Base-by-base conservation (phyloP, 2,888 invertebrate species). In the Macrosoma leucophasiata region DNA sequence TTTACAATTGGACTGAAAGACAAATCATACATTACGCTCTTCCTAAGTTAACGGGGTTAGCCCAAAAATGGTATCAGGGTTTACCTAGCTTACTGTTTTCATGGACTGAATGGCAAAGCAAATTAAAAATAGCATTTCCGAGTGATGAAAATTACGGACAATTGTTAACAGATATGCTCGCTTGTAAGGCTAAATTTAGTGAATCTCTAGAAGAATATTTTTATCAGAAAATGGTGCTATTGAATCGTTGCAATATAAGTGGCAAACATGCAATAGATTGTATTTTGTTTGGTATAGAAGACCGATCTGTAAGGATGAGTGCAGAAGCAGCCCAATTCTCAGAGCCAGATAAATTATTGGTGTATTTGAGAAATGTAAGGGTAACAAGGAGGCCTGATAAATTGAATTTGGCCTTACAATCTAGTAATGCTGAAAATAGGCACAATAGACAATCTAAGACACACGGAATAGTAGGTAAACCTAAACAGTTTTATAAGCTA, bases 31-130 rank as follows among this genome's bases (percentile, higher is more conserved):
- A 46, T 27, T 37, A 25, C 23, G 43, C 46, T 1, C 24, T 46
- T 5, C 38, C 42, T 11, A 48, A 48, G 36, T 30, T 48, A 21
- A 29, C 17, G 9, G 56, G 53, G 3, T 13, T 50, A n/a, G 52
- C 51, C n/a, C 41, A 51, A 20, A 38, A 19, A 1, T 56, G 55
- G 58, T 52, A 48, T 13, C 42, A 53, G 19, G 41, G 50, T 4
- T 21, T 53, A 4, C 23, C 36, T 4, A 23, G 47, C 0, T 41
- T 52, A 3, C n/a, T 51, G 1, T 53, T 41, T 21, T 33, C 33
- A 1, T 57, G 58, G 55, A 3, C 9, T 0, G 48, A 57, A 19
- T 57, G 57, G 55, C 52, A 54, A 27, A 23, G 23, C 2, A 55
- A 52, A 13, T 9, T 57, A 2, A 2, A 15, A 0, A 28, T 12